A percentile compares a stretch with the other conserved stretches of the same genome.
phyloP scores from a whole-genome alignment of 2,113 vertebrate genomes.

The Mesitornis unicolor region DNA sequence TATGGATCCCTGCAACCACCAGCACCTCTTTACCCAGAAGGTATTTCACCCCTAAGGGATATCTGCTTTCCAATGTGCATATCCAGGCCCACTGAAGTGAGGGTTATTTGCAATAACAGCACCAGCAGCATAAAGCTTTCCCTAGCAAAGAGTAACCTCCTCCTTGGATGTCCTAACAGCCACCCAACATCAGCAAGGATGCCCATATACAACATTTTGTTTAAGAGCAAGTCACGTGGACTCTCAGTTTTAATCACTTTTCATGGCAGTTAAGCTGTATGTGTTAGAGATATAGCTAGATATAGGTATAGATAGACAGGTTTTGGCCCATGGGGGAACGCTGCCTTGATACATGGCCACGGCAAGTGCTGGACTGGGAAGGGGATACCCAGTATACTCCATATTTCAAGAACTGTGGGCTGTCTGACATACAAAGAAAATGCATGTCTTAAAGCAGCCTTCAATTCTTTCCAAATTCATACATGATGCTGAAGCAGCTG shows the following conservation, averaged over 20 bases:
- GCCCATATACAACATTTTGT: background rate
- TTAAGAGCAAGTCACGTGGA: background rate
- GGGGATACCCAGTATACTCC: background rate
- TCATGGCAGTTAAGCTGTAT: background rate
- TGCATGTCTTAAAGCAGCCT: background rate
- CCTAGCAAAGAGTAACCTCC: background rate
- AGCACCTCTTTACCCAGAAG: background rate
- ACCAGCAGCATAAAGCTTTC: background rate
- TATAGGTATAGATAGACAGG: background rate
- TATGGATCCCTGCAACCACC: background rate
- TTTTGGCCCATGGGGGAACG: background rate
- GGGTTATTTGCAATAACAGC: background rate
- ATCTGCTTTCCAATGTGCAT: background rate
- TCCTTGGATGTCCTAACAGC: background rate
- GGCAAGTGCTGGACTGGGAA: background rate
- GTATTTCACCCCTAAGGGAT: background rate
- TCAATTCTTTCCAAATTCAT: background rate
- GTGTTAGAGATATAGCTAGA: too few species aligned
- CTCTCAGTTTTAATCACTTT: background rate
- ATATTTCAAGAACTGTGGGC: background rate
- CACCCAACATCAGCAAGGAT: background rate
- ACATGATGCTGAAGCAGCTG: background rate
- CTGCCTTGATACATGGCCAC: background rate
- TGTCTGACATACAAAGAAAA: background rate
- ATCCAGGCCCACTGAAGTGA: background rate